Conservation (phyloP, 2,888 invertebrate genomes). For the Aradus depressus region DNA sequence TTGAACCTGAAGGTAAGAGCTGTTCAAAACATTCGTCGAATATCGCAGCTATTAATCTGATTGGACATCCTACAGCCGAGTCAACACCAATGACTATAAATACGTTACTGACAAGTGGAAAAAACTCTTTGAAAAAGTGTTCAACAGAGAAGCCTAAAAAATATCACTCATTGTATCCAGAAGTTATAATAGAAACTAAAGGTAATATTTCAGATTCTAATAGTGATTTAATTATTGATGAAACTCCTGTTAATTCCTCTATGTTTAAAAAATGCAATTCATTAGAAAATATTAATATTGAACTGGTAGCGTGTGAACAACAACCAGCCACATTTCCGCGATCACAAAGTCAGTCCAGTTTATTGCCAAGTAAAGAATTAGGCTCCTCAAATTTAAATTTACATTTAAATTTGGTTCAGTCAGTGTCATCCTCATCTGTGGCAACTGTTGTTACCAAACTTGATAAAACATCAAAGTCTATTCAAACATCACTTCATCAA, state of each 20-base stretch:
- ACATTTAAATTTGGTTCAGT: conserved; percentile 19
- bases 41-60: conserved; percentile 3
- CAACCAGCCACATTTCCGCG: conserved; percentile 22
- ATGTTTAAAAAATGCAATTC: conserved; percentile 22
- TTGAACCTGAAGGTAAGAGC: conserved; percentile 40
- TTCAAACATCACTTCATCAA: conserved; percentile 29
- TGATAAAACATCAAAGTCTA: conserved; percentile 33
- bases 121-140: not conserved
- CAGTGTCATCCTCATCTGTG: conserved; percentile 35
- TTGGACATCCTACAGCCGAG: conserved; percentile 35
- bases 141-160: not conserved
- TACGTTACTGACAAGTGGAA: not conserved
- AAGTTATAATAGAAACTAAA: conserved; percentile 21
- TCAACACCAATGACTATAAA: conserved; percentile 33
- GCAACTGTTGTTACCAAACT: conserved; percentile 36
- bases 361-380: conserved; percentile 6
- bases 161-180: conserved; percentile 24
- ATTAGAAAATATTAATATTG: conserved; percentile 22
- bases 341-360: conserved; percentile 24
- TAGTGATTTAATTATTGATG: not conserved
- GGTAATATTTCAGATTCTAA: conserved; percentile 6
- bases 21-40: conserved; percentile 11
- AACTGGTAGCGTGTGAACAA: not conserved
- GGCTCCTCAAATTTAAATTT: no score
- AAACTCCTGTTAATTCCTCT: not conserved